A percentile compares a stretch with the other conserved stretches of the same genome.
These are phyloP conservation scores for Halictus quadricinctus DNA, from an alignment of 2,888 invertebrate genomes.

Conservation along the genomic window DNA sequence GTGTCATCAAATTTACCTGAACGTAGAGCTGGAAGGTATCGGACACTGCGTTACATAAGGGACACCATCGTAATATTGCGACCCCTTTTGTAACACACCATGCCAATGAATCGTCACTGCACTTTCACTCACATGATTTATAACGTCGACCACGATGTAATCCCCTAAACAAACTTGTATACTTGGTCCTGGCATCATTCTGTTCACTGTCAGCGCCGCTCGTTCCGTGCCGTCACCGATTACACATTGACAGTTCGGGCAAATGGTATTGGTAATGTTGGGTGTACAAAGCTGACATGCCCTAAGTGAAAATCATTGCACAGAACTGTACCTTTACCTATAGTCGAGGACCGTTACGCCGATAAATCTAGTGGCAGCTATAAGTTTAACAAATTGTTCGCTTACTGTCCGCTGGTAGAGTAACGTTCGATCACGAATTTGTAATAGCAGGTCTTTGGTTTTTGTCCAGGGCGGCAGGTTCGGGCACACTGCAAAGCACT, in stretches of 20 bases:
- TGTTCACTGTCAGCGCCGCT: constrained; percentile 60
- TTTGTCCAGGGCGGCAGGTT: constrained; percentile 70
- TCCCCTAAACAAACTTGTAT: constrained; percentile 94
- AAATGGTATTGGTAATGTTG: constrained; percentile 57
- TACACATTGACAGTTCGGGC: constrained; percentile 67
- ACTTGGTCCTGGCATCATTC: constrained; percentile 69
- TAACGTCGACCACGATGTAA: constrained; percentile 92
- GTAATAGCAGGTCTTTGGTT: constrained; percentile 73
- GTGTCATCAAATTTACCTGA: constrained; percentile 84
- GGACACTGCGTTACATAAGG: constrained; percentile 94
- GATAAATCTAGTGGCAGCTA: not conserved
- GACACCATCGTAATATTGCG: constrained; percentile 94
- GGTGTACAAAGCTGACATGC: constrained; percentile 66
- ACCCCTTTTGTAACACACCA: constrained; percentile 91
- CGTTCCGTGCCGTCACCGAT: constrained; percentile 63
- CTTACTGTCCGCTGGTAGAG: constrained; percentile 38
- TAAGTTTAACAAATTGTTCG: not conserved
- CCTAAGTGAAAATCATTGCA: constrained; percentile 34
- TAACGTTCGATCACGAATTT: constrained; percentile 69
- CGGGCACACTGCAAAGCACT: constrained; percentile 65
- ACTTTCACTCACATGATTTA: constrained; percentile 93
- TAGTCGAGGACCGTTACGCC: not conserved
- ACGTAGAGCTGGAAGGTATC: constrained; percentile 91
- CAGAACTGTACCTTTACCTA: not conserved
- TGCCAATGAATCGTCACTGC: constrained; percentile 96